Evolutionary conservation across 2,888 invertebrate species (phyloP).

Genomic region (Hirtodrosophila duncani): DNA sequence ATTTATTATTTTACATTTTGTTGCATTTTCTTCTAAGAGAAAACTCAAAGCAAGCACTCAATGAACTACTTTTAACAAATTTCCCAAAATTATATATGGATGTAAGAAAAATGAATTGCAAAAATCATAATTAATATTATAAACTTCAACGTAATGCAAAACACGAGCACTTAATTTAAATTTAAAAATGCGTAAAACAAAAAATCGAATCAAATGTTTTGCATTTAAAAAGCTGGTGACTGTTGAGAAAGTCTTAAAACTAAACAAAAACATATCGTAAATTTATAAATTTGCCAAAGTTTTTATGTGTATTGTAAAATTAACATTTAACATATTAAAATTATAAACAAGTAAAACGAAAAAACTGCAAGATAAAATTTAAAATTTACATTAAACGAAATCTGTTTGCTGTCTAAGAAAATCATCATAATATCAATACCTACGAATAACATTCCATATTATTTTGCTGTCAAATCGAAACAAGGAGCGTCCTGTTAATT

Average conservation of each 20-base stretch:
- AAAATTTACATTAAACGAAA: slow-evolving; percentile 27
- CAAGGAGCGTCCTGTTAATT: slow-evolving; percentile 24
- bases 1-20: neutral
- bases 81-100: slow-evolving; percentile 17
- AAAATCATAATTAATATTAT: slow-evolving; percentile 4
- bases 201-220: slow-evolving; percentile 43
- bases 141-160: too few species aligned
- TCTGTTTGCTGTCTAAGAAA: slow-evolving; percentile 43
- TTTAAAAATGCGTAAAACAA: slow-evolving; percentile 1
- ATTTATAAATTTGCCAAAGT: slow-evolving; percentile 77
- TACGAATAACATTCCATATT: slow-evolving; percentile 64
- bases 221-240: slow-evolving; percentile 63
- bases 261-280: slow-evolving; percentile 77
- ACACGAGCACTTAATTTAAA: slow-evolving; percentile 35
- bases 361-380: slow-evolving; percentile 19
- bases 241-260: slow-evolving; percentile 75
- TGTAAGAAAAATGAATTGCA: slow-evolving; percentile 4
- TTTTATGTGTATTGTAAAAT: slow-evolving; percentile 59
- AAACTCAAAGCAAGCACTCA: neutral
- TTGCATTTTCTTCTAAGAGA: neutral
- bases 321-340: slow-evolving; percentile 6
- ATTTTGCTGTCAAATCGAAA: slow-evolving; percentile 41
- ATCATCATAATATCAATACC: too few species aligned
- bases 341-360: slow-evolving; percentile 19
- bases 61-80: too few species aligned